These are phyloP conservation scores for Lasioglossum villosulum DNA, from an alignment of 2,888 invertebrate genomes.

Conservation along the genomic window DNA sequence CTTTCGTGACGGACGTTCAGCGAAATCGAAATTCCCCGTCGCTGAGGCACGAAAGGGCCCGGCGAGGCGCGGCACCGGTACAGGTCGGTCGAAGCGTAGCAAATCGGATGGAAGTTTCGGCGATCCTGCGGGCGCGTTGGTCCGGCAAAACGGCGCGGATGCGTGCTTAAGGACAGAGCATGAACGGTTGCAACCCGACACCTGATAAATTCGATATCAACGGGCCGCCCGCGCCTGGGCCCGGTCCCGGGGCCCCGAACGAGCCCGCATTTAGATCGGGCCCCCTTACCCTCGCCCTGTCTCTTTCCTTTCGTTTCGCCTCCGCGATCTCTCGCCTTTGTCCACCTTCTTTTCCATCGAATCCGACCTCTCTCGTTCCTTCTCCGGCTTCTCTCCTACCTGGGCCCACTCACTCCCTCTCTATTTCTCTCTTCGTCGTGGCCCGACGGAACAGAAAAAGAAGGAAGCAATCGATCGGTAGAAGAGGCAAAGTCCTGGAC, in stretches of 20 bases:
- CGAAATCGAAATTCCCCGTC: constrained; percentile 64
- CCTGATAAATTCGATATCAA: constrained; percentile 83
- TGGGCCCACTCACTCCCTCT: neutral
- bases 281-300: constrained; percentile 38
- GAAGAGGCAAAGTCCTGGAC: constrained; percentile 50
- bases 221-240: constrained; percentile 8
- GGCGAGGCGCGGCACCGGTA: constrained; percentile 28
- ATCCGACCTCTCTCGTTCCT: constrained; percentile 17
- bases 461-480: constrained; percentile 58
- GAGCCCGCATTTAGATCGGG: constrained; percentile 25
- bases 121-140: constrained; percentile 75
- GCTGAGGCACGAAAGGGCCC: constrained; percentile 14
- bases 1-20: constrained; percentile 65
- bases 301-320: constrained; percentile 17
- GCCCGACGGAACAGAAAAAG: constrained; percentile 36
- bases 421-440: neutral
- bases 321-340: constrained; percentile 26
- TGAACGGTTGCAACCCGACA: constrained; percentile 80
- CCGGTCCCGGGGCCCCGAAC: constrained; percentile 68
- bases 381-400: neutral
- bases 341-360: constrained; percentile 29
- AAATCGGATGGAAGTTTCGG: constrained; percentile 70
- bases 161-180: constrained; percentile 75
- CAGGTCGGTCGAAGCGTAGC: constrained; percentile 60
- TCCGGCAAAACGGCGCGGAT: constrained; percentile 76